A percentile compares a stretch with the other conserved stretches of the same genome.
Conservation (phyloP, 2,888 invertebrate species). For the Busseola fusca region DNA sequence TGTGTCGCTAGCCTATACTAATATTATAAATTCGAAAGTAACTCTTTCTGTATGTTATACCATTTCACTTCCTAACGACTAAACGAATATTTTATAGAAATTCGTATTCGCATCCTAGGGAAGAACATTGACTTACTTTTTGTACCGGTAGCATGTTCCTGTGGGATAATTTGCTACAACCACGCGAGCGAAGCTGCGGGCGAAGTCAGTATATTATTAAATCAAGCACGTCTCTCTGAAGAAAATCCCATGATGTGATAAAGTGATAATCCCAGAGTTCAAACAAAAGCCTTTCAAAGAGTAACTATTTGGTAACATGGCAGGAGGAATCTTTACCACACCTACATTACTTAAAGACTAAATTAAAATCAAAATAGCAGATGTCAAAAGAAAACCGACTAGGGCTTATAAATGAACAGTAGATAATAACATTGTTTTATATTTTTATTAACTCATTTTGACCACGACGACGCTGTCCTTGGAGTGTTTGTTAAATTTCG, state of each 20-base stretch:
- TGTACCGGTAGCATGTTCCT: not conserved
- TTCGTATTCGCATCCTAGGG: too few relatives aligned
- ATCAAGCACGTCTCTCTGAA: not conserved
- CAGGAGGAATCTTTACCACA: not conserved
- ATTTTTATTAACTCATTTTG: not conserved
- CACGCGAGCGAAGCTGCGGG: not conserved
- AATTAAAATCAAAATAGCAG: not conserved
- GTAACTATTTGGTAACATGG: not conserved
- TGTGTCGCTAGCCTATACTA: not conserved
- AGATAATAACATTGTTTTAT: not conserved
- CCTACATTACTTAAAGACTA: not conserved
- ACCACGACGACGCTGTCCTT: not conserved
- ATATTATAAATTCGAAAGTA: not conserved
- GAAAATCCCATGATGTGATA: not conserved
- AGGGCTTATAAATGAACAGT: not conserved
- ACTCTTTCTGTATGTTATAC: not conserved
- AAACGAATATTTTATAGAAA: too few relatives aligned
- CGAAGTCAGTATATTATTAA: not conserved
- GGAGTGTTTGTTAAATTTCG: constrained; percentile 2
- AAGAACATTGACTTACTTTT: not conserved
- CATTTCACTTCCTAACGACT: not conserved
- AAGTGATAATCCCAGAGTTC: not conserved
- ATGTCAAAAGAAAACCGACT: not conserved
- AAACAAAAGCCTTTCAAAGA: not conserved
- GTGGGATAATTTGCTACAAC: not conserved